Conservation (phyloP, 2,888 invertebrate genomes). For the Pachymerium ferrugineum region DNA sequence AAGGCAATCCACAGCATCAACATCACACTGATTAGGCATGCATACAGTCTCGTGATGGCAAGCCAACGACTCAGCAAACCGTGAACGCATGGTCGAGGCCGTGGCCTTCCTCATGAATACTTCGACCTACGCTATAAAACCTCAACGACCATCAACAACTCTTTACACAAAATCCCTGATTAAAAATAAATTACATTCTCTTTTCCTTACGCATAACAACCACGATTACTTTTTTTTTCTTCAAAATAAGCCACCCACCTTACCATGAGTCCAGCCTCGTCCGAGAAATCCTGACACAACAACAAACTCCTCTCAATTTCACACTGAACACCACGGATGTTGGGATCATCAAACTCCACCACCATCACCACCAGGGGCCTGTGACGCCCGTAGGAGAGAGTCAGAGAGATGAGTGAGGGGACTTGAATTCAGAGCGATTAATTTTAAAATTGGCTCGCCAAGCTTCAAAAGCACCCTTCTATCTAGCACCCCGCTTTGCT, state of each 20-base stretch:
- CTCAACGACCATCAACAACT: neutral
- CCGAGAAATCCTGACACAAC: constrained; percentile 13
- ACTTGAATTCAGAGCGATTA: constrained; percentile 27
- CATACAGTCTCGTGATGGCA: neutral
- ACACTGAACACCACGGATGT: constrained; percentile 17
- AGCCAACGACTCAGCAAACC: constrained; percentile 15
- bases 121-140: neutral
- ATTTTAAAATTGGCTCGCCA: constrained; percentile 27
- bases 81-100: constrained; percentile 24
- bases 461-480: constrained; percentile 24
- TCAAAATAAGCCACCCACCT: neutral
- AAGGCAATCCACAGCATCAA: neutral
- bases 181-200: neutral
- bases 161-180: neutral
- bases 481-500: constrained; percentile 27
- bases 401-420: constrained; percentile 24
- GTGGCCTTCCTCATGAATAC: neutral
- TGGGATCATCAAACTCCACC: constrained; percentile 17
- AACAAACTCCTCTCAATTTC: constrained; percentile 24
- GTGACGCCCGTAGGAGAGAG: constrained; percentile 19
- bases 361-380: constrained; percentile 20
- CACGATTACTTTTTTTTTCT: neutral
- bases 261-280: constrained; percentile 10
- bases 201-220: no score
- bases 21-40: constrained; percentile 10